Base-by-base conservation (phyloP, 2,113 vertebrate genomes). In the Ciconia maguari region DNA sequence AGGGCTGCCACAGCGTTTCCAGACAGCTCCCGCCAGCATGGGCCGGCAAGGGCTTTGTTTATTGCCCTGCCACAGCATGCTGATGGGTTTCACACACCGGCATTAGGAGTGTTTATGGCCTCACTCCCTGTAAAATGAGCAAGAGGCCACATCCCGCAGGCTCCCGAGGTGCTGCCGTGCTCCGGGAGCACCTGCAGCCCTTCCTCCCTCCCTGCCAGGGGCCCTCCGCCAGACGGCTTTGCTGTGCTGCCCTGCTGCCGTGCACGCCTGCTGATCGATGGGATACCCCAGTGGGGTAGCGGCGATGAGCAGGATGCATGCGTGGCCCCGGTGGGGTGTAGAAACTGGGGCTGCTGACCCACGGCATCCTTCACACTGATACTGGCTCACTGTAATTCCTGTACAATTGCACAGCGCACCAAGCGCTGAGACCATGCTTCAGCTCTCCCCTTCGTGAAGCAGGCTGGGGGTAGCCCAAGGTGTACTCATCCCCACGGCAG, bases 41-140 rank as follows among this genome's bases (percentile, higher is more conserved):
- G 71, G 22, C 27, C 4, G 2, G 15, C 0, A 2, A 10, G 36
- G 22, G 16, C 32, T 66, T 3, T 0, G 44, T 69, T 84, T 61
- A 64, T 24, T 48, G 30, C 54, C 36, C 49, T 0, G 0, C 41
- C 0, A 0, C 7, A 8, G 48, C 14, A 2, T 0, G 0, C 75
- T 48, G 79, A 77, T 17, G 64, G 36, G 21, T 74, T 86, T 83
- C 5, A 2, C 54, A 66, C 62, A 6, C 26, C 0, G 0, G 46
- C 27, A 16, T 74, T 49, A 66, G 34, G 26, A 38, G 60, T 60
- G 84, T 93, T 93, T 74, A 85, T 66, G 57, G 80, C 61, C 75
- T 82, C 0, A 0, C 34, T 87, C 52, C 48, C 52, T 64, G 69
- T 72, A 91, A 94, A 95, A 60, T 0, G 3, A 79, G 6, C 18